A percentile compares a stretch with the other conserved stretches of the same genome.
Evolutionary conservation across 2,888 invertebrate genomes (phyloP).

Genomic region (Phragmatobia fuliginosa): DNA sequence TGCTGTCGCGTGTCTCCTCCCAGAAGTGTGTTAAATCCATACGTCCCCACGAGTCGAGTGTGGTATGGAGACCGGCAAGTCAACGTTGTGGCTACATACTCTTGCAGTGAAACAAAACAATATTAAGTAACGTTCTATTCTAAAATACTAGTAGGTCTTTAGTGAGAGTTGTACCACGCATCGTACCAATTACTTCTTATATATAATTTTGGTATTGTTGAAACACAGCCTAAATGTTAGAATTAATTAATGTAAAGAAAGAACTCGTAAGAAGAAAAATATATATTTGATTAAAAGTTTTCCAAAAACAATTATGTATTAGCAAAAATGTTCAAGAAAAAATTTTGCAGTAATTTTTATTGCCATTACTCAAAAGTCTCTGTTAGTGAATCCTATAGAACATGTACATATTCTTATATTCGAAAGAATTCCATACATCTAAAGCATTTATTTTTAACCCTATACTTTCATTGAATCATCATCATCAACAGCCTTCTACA

Average conservation of each 20-base stretch:
- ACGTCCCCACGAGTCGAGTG: too few species aligned
- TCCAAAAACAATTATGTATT: not conserved
- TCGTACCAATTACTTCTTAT: constrained; percentile 74
- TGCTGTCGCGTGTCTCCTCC: too few species aligned
- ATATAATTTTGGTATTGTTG: constrained; percentile 56
- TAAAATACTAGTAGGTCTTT: constrained; percentile 50
- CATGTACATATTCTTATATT: not conserved
- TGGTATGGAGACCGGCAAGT: too few species aligned
- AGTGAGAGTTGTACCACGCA: constrained; percentile 54
- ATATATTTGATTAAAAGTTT: not conserved
- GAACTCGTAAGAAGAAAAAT: constrained; percentile 22
- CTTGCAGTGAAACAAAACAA: too few species aligned
- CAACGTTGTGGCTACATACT: too few species aligned
- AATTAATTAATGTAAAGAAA: constrained; percentile 51
- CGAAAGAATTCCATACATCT: not conserved
- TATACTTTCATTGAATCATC: not conserved
- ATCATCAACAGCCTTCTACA: too few species aligned
- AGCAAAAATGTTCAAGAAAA: too few species aligned
- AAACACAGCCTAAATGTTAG: constrained; percentile 58
- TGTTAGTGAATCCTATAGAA: not conserved
- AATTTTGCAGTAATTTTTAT: too few species aligned
- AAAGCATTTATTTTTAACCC: not conserved
- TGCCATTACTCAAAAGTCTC: not conserved
- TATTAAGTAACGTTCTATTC: constrained; percentile 35
- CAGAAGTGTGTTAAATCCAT: too few species aligned